phyloP scores from a whole-genome alignment of 2,888 invertebrate species.

The Chorisops tibialis region DNA sequence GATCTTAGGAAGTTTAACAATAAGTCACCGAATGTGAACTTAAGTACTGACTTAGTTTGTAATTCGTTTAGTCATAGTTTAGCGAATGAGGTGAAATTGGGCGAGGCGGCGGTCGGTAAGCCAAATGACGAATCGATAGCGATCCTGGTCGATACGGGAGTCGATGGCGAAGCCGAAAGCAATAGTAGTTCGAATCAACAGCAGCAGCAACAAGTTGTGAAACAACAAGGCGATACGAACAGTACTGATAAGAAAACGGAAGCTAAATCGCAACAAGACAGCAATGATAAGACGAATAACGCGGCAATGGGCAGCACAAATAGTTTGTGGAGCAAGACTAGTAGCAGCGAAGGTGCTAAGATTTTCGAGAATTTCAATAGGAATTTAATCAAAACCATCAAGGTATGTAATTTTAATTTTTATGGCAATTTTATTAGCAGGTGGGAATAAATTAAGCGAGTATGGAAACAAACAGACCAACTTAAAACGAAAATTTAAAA shows the following conservation, averaged over 20 bases:
- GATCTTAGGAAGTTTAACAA: conserved; percentile 13
- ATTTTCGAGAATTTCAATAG: conserved; percentile 52
- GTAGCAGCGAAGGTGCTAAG: conserved; percentile 51
- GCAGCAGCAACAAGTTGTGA: background rate
- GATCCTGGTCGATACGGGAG: background rate
- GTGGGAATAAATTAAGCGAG: no score
- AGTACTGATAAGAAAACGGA: conserved; percentile 13
- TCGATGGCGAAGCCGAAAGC: background rate
- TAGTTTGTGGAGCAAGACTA: conserved; percentile 51
- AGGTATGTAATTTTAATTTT: conserved; percentile 44
- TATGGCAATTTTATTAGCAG: no score
- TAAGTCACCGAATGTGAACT: conserved; percentile 13
- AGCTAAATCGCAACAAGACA: background rate
- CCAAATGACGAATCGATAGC: background rate
- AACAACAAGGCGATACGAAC: background rate
- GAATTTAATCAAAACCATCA: conserved; percentile 52
- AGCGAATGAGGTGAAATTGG: background rate
- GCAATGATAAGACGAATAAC: background rate
- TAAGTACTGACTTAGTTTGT: background rate
- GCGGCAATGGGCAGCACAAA: conserved; percentile 48
- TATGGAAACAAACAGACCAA: no score
- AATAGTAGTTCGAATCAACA: background rate
- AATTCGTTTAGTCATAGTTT: conserved; percentile 7
- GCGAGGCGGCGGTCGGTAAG: no score
- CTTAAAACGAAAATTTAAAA: no score